Percentiles rank a stretch among this genome's conserved stretches.
These are phyloP conservation scores for Darwinula stevensoni DNA, from an alignment of 2,888 invertebrate genomes.

Conservation along the genomic window DNA sequence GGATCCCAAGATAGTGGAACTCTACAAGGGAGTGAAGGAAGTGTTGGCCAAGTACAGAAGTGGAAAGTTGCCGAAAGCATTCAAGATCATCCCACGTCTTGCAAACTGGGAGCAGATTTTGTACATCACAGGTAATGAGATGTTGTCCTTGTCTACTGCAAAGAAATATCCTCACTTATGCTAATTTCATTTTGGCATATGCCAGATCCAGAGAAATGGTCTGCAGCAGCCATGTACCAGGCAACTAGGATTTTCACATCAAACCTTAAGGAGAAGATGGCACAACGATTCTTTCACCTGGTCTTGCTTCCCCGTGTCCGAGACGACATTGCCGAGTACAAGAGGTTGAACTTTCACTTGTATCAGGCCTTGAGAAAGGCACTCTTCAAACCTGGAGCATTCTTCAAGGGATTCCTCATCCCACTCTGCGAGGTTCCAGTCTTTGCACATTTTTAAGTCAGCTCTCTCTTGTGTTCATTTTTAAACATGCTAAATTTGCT, in stretches of 20 bases:
- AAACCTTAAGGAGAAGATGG: slow-evolving; percentile 81
- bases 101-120: slow-evolving; percentile 81
- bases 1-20: slow-evolving; percentile 26
- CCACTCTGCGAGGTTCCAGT: slow-evolving; percentile 27
- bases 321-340: slow-evolving; percentile 84
- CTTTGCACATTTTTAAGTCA: too few species aligned
- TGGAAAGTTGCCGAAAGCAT: slow-evolving; percentile 90
- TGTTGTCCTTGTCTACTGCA: slow-evolving; percentile 1
- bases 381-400: slow-evolving; percentile 84
- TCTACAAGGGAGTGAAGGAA: slow-evolving; percentile 71
- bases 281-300: slow-evolving; percentile 73
- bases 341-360: slow-evolving; percentile 77
- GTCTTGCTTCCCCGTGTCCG: slow-evolving; percentile 64
- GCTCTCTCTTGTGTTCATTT: slow-evolving; percentile 20
- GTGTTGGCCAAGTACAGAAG: slow-evolving; percentile 59
- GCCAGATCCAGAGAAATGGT: slow-evolving; percentile 69
- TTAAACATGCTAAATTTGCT: too few species aligned
- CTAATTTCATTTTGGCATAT: background rate
- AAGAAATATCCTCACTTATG: slow-evolving; percentile 1
- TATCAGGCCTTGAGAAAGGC: slow-evolving; percentile 79
- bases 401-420: slow-evolving; percentile 61
- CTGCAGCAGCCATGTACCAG: slow-evolving; percentile 90
- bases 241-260: slow-evolving; percentile 89
- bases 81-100: slow-evolving; percentile 77
- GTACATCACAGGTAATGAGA: slow-evolving; percentile 29